Percentiles rank a stretch among this genome's conserved stretches.
Evolutionary conservation across 2,113 vertebrate genomes (phyloP).

Genomic region (Sylvia atricapilla): DNA sequence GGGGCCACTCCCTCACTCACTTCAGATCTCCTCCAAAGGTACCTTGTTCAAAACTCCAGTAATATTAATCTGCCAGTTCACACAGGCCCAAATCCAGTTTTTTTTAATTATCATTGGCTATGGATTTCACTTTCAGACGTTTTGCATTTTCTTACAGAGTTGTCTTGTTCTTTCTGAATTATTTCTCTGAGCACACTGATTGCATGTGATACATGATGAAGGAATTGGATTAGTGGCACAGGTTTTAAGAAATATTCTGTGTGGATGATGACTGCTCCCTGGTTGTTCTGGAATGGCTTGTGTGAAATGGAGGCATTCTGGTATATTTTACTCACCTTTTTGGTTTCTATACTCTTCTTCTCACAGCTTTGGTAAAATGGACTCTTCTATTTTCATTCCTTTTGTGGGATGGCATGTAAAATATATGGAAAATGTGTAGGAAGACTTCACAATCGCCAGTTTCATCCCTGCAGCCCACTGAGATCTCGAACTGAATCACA

Average conservation of each 20-base stretch:
- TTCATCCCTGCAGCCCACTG: slow-evolving; percentile 51
- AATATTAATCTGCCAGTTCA: neutral
- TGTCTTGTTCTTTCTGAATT: neutral
- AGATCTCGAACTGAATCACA: slow-evolving; percentile 50
- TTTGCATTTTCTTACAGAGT: neutral
- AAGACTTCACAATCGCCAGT: slow-evolving; percentile 30
- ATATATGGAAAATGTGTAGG: slow-evolving; percentile 54
- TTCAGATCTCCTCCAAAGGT: neutral
- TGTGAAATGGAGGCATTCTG: neutral
- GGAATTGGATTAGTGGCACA: neutral
- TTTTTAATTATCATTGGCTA: neutral
- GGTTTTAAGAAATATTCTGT: neutral
- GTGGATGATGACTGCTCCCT: neutral
- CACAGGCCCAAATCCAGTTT: neutral
- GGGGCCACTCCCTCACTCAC: neutral
- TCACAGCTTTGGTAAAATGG: slow-evolving; percentile 4
- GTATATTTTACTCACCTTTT: neutral
- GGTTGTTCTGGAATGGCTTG: neutral
- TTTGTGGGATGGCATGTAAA: slow-evolving; percentile 50
- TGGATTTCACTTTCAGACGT: neutral
- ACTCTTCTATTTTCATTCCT: slow-evolving; percentile 48
- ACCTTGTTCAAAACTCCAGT: neutral
- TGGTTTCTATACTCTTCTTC: neutral
- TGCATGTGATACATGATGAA: neutral
- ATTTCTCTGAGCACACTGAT: neutral